These are phyloP conservation scores for Tipula vernalis DNA, from an alignment of 2,888 invertebrate genomes.

Conservation along the genomic window DNA sequence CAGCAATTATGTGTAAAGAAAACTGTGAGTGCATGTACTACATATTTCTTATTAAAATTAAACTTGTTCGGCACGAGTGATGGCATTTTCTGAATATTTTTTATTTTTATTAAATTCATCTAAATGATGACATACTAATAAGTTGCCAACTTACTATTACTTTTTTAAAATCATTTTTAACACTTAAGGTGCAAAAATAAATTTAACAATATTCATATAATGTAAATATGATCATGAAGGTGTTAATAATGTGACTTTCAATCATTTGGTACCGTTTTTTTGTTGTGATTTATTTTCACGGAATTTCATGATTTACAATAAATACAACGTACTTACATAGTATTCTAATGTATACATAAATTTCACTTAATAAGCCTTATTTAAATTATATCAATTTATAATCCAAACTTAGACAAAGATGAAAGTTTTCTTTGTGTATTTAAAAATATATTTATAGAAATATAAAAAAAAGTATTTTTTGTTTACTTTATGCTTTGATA, in stretches of 20 bases:
- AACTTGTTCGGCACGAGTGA: neutral
- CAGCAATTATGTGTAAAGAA: neutral
- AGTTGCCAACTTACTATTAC: too few species aligned
- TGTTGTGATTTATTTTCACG: neutral
- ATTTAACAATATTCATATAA: neutral
- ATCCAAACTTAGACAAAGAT: neutral
- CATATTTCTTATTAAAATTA: neutral
- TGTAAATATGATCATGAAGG: neutral
- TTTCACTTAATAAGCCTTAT: neutral
- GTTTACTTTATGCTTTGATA: neutral
- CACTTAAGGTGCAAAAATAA: neutral
- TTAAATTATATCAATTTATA: slow-evolving; percentile 4
- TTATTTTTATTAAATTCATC: too few species aligned
- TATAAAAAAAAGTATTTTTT: neutral
- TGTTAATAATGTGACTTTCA: neutral
- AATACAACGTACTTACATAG: neutral
- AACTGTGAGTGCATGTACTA: neutral
- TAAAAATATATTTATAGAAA: neutral
- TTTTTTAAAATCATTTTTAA: neutral
- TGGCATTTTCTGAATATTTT: neutral
- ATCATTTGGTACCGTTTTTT: neutral
- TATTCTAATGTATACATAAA: neutral
- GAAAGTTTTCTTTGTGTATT: neutral
- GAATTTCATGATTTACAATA: neutral
- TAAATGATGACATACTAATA: too few species aligned